A percentile compares a stretch with the other conserved stretches of the same genome.
phyloP scores from a whole-genome alignment of 2,888 invertebrate genomes.

The Xestia rhomboidea region DNA sequence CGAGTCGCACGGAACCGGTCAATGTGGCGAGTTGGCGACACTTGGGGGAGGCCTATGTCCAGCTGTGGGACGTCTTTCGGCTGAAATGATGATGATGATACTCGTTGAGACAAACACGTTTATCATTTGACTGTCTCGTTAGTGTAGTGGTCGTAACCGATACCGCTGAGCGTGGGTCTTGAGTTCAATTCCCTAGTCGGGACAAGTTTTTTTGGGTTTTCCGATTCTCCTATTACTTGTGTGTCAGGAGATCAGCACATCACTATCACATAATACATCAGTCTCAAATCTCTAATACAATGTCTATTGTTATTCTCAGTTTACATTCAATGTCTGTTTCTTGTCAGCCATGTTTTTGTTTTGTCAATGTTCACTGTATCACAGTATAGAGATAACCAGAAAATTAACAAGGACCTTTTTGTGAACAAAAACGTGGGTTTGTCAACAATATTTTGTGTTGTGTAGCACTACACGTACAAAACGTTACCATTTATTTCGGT shows the following conservation, averaged over 20 bases:
- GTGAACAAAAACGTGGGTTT: background rate
- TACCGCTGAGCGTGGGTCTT: background rate
- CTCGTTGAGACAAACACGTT: background rate
- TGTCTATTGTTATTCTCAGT: slow-evolving; percentile 48
- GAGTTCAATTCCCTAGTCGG: background rate
- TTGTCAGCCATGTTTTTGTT: slow-evolving; percentile 28
- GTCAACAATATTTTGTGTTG: background rate
- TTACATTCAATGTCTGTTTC: slow-evolving; percentile 43
- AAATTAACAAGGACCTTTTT: background rate
- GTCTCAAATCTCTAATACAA: slow-evolving; percentile 14
- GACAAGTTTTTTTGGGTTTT: background rate
- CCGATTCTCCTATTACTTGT: background rate
- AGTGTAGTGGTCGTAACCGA: background rate
- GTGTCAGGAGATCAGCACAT: background rate
- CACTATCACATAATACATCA: slow-evolving; percentile 12
- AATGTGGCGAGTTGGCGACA: too few relatives aligned
- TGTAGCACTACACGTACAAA: background rate
- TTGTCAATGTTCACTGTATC: slow-evolving; percentile 41
- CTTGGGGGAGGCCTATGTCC: too few relatives aligned
- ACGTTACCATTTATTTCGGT: background rate
- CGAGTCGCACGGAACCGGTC: too few relatives aligned
- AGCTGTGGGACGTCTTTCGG: too few relatives aligned
- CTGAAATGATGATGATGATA: too few relatives aligned
- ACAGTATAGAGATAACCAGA: background rate
- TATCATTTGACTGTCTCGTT: background rate